Evolutionary conservation across 2,797 vertebrate genomes (phyloP).

Genomic region (Lacerta agilis): DNA sequence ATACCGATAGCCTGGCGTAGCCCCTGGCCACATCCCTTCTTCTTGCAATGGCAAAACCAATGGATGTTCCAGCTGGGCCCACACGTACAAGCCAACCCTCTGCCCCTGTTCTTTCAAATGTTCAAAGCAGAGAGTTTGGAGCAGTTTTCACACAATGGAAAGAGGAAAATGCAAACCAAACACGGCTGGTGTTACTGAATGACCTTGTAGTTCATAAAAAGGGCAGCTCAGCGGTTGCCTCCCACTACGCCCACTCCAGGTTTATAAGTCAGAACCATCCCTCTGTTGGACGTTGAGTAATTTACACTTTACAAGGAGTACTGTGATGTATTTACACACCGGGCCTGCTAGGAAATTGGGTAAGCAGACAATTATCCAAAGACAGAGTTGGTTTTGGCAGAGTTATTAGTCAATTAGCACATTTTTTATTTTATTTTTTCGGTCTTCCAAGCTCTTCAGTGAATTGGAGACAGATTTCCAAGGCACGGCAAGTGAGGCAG

Average conservation of each 20-base stretch:
- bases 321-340: conserved; percentile 65
- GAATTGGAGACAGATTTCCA: conserved; percentile 55
- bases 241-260: fast-evolving
- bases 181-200: background rate
- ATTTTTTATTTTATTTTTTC: background rate
- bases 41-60: too few species aligned
- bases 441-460: conserved; percentile 58
- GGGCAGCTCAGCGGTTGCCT: background rate
- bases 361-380: conserved; percentile 71
- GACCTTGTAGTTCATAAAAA: background rate
- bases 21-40: too few species aligned
- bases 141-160: background rate
- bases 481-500: conserved; percentile 22
- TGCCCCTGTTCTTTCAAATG: background rate
- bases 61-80: too few species aligned
- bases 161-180: background rate
- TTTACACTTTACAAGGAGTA: conserved; percentile 56
- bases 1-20: too few species aligned
- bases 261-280: conserved; percentile 1
- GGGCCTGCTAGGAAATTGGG: conserved; percentile 69
- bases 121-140: background rate
- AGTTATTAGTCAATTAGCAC: conserved; percentile 71
- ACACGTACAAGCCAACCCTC: background rate
- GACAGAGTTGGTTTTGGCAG: conserved; percentile 73
- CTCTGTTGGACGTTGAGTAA: conserved; percentile 48